Evolutionary conservation across 2,888 invertebrate species (phyloP).

Genomic region (Drosophila hawaiiensis): DNA sequence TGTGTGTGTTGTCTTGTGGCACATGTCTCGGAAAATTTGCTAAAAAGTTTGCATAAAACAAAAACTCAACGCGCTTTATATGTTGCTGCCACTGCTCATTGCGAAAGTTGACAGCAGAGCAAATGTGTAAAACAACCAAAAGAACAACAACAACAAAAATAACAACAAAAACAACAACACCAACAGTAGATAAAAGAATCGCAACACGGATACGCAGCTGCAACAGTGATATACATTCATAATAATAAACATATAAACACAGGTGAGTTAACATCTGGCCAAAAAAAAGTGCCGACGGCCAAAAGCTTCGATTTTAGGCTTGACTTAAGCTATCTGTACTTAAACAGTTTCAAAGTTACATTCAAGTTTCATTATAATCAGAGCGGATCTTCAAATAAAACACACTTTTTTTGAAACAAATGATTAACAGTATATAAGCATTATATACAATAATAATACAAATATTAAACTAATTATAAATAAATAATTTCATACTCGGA

Average conservation of each 20-base stretch:
- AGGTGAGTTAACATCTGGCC: conserved; percentile 45
- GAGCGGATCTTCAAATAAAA: neutral
- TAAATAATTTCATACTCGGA: neutral
- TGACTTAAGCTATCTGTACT: neutral
- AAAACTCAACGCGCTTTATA: conserved; percentile 5
- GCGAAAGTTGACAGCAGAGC: conserved; percentile 14
- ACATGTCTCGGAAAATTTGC: conserved; percentile 34
- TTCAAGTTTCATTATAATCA: neutral
- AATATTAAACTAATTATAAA: neutral
- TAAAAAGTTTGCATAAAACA: conserved; percentile 25
- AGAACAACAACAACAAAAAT: conserved; percentile 2
- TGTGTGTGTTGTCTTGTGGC: conserved; percentile 9
- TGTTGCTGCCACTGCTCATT: neutral
- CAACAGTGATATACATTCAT: conserved; percentile 32
- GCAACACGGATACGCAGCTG: conserved; percentile 59
- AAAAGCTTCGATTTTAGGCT: neutral
- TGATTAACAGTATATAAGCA: no score
- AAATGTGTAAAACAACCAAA: conserved; percentile 48
- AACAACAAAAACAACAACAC: conserved; percentile 5
- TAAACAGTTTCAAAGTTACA: neutral
- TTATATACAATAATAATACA: no score
- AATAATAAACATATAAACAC: conserved; percentile 35
- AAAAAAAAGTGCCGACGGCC: conserved; percentile 53
- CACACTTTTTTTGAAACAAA: neutral
- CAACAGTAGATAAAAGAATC: conserved; percentile 11